Conservation (phyloP, 2,797 vertebrate genomes). For the Rhinichthys osculus region DNA sequence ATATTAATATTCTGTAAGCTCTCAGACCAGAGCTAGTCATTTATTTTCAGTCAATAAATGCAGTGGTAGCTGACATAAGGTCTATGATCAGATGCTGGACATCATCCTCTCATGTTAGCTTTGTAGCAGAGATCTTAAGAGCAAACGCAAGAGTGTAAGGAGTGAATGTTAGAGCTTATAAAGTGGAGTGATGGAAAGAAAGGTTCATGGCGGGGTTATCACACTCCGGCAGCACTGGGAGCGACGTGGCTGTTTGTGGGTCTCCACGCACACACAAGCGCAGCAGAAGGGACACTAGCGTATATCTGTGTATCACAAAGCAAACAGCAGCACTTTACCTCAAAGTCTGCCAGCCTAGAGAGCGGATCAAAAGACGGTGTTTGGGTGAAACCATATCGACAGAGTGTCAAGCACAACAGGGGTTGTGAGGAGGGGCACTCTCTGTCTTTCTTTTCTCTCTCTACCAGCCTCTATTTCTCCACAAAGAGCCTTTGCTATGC, state of each 20-base stretch:
- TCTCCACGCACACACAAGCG: slow-evolving; percentile 41
- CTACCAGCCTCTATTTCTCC: slow-evolving; percentile 60
- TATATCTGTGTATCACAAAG: slow-evolving; percentile 59
- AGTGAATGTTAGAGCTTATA: slow-evolving; percentile 39
- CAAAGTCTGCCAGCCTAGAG: slow-evolving; percentile 67
- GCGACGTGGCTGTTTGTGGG: slow-evolving; percentile 40
- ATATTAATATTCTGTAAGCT: background rate
- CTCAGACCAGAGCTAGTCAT: slow-evolving; percentile 5
- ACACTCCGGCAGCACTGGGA: slow-evolving; percentile 63
- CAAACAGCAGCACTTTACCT: slow-evolving; percentile 68
- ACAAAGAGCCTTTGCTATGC: slow-evolving; percentile 34
- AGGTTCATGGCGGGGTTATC: slow-evolving; percentile 68
- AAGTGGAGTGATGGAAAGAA: slow-evolving; percentile 52
- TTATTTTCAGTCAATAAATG: slow-evolving; percentile 41
- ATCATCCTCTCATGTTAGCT: slow-evolving; percentile 46
- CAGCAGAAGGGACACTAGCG: slow-evolving; percentile 40
- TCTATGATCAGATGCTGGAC: slow-evolving; percentile 24
- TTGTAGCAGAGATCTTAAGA: slow-evolving; percentile 45
- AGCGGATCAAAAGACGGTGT: slow-evolving; percentile 75
- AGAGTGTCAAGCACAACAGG: slow-evolving; percentile 77
- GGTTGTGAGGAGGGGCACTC: slow-evolving; percentile 53
- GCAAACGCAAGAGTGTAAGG: slow-evolving; percentile 16
- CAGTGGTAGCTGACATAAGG: slow-evolving; percentile 24
- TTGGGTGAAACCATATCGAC: slow-evolving; percentile 77
- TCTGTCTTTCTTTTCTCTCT: slow-evolving; percentile 29